A percentile compares a stretch with the other conserved stretches of the same genome.
Conservation (phyloP, 2,888 invertebrate genomes). For the Cryptocephalus moraei region DNA sequence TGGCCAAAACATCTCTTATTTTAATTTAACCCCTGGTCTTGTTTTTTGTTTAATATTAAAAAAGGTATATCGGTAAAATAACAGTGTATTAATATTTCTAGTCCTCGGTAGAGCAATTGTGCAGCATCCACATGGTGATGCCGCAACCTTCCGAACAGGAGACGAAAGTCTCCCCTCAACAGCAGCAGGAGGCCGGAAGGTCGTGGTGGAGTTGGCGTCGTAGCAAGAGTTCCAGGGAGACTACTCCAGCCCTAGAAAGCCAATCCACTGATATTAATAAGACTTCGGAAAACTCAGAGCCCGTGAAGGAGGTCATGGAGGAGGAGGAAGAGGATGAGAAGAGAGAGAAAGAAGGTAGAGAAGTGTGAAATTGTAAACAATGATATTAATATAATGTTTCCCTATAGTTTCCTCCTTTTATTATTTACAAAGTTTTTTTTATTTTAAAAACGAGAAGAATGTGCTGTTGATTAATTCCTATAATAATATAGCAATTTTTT, state of each 20-base stretch:
- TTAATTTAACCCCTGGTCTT: no score
- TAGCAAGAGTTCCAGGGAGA: slow-evolving; percentile 28
- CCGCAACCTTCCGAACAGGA: slow-evolving; percentile 3
- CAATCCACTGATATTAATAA: slow-evolving; percentile 9
- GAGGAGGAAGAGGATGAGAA: not conserved
- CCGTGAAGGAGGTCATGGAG: not conserved
- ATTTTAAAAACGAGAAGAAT: no score
- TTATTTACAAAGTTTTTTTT: no score
- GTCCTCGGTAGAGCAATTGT: slow-evolving; percentile 35
- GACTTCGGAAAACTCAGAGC: slow-evolving; percentile 13
- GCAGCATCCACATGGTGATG: slow-evolving; percentile 33
- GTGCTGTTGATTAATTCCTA: no score
- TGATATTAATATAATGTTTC: no score
- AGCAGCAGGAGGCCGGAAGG: slow-evolving; percentile 32
- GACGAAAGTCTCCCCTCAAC: slow-evolving; percentile 13
- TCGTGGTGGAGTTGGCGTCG: slow-evolving; percentile 56
- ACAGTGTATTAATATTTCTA: not conserved
- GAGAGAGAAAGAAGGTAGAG: no score
- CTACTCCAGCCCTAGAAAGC: slow-evolving; percentile 24
- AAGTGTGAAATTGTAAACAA: no score
- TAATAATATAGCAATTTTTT: no score
- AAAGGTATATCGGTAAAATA: no score
- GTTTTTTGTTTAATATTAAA: no score
- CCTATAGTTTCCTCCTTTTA: no score
- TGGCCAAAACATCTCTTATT: no score